Percentiles rank a stretch among this genome's conserved stretches.
These are phyloP conservation scores for Gasterosteus nipponicus DNA, from an alignment of 2,113 vertebrate genomes.

Conservation along the genomic window DNA sequence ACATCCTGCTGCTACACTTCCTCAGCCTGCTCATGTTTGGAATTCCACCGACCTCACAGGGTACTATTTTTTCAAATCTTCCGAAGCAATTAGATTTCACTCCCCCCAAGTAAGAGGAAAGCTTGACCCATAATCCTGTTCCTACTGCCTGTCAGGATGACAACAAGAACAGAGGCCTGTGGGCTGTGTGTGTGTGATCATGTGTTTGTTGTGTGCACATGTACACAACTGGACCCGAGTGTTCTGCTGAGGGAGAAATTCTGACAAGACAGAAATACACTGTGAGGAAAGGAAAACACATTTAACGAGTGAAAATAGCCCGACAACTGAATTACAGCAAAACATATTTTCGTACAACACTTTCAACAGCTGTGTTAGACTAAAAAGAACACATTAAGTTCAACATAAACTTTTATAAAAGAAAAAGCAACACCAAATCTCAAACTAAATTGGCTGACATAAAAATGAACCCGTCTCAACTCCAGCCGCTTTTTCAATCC, in stretches of 20 bases:
- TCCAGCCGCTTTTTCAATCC: neutral
- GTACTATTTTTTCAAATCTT: conserved; percentile 60
- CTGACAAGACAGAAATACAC: conserved; percentile 18
- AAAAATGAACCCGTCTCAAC: conserved; percentile 3
- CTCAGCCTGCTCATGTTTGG: conserved; percentile 48
- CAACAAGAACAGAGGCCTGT: conserved; percentile 52
- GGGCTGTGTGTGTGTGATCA: conserved; percentile 22
- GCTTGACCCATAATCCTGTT: conserved; percentile 62
- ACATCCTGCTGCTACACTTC: conserved; percentile 43
- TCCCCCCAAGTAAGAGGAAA: conserved; percentile 51
- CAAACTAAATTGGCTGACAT: neutral
- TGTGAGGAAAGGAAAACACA: neutral
- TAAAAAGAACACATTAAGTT: neutral
- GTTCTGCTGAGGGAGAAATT: conserved; percentile 30
- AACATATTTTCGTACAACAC: neutral
- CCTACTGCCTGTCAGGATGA: conserved; percentile 69
- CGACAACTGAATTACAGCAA: neutral
- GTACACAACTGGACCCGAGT: conserved; percentile 4
- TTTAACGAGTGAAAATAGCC: neutral
- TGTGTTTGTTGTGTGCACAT: neutral
- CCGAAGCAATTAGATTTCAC: conserved; percentile 71
- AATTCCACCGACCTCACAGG: conserved; percentile 50
- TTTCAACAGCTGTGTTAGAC: neutral
- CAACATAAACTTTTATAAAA: neutral
- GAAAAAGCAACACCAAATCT: neutral